Conservation (phyloP, 2,113 vertebrate genomes). For the Mungos mungo region DNA sequence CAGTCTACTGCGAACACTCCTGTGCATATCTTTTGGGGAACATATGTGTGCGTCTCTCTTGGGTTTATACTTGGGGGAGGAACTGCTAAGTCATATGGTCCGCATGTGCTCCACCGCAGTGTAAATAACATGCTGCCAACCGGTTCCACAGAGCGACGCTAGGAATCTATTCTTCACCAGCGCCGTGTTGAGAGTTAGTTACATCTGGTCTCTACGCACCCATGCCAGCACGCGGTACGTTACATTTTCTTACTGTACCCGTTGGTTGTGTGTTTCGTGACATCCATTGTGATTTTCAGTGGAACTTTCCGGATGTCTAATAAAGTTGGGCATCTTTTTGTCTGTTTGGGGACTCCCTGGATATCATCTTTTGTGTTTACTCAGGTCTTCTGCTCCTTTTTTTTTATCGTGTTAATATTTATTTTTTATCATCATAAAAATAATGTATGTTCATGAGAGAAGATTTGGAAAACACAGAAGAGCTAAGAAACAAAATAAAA, state of each 20-base stretch:
- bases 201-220: not conserved
- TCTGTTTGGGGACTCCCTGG: not conserved
- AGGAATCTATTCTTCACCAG: not conserved
- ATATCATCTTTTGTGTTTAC: not conserved
- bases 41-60: not conserved
- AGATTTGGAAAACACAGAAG: not conserved
- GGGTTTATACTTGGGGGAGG: not conserved
- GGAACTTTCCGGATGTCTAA: not conserved
- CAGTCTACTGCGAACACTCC: not conserved
- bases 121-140: not conserved
- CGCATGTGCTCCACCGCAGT: not conserved
- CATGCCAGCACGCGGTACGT: not conserved
- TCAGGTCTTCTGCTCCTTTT: constrained; percentile 32
- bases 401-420: not conserved
- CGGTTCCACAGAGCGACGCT: not conserved
- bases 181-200: not conserved
- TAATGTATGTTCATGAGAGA: not conserved
- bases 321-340: not conserved
- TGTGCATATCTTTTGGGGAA: not conserved
- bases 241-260: not conserved
- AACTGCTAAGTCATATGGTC: not conserved
- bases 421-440: constrained; percentile 28
- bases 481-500: constrained; percentile 18
- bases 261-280: not conserved
- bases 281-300: not conserved